Evolutionary conservation across 1,140 invertebrate species (phyloP), one percentile per base, ranked within the genome.

Genomic region (Bactericera cockerelli): DNA sequence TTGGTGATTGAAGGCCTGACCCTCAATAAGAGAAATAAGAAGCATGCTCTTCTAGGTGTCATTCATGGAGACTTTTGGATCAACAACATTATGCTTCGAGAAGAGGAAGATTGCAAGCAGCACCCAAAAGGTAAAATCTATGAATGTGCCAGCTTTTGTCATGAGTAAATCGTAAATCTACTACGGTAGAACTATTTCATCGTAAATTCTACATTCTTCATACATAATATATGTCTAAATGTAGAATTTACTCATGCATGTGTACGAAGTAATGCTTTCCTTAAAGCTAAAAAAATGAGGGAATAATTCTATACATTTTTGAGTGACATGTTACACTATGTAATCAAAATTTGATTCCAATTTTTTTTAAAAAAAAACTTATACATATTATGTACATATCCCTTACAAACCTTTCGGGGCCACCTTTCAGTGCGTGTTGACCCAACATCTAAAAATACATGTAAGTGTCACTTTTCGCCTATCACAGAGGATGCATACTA

Each of bases 61-160:
- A 49, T 49, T n/a, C 42, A 49, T 49, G 42, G 42, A 6, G 42
- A 49, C 19, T 49, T 6, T n/a, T 49, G 42, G 42, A 49, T 49
- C 3, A 49, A 49, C 19, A 49, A 49, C 42, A n/a, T 49, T 4
- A 49, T 49, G 42, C 22, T 49, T 22, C 4, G n/a, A 49, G 42
- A 10, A 6, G 4, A 4, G 4, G 28, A 31, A 31, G n/a, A n/a
- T n/a, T n/a, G n/a, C n/a, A n/a, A n/a, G n/a, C n/a, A n/a, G n/a
- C n/a, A n/a, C n/a, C n/a, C n/a, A n/a, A n/a, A n/a, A n/a, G n/a
- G n/a, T n/a, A n/a, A n/a, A n/a, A n/a, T n/a, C n/a, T n/a, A n/a
- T n/a, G n/a, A n/a, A n/a, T n/a, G n/a, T n/a, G n/a, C n/a, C n/a
- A n/a, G n/a, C n/a, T n/a, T n/a, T 36, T 36, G 16, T 36, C 16